Base-by-base conservation (phyloP, 1,140 invertebrate genomes). In the Temnothorax nylanderi region DNA sequence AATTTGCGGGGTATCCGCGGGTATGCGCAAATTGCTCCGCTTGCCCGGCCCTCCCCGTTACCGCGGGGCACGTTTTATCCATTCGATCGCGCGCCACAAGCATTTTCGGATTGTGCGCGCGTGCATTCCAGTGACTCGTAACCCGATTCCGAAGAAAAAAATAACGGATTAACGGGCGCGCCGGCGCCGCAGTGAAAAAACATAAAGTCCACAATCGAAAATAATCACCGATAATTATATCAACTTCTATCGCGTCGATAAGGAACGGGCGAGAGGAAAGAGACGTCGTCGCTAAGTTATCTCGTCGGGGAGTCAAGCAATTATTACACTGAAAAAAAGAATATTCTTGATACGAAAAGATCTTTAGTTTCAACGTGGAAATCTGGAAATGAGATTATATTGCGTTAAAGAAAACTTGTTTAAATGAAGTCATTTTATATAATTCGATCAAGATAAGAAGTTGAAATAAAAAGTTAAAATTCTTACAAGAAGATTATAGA, bases 31-130 rank as follows among this genome's bases (percentile, higher is more conserved):
- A 84, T 84, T 75, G 41, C 32, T 26, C 11, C 44, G 26, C 32
- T 58, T 10, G 49, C n/a, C 32, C 34, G 6, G 21, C 32, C 44
- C 10, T 16, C 34, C 32, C 21, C 21, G 80, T 82, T 44, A 58
- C 78, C 34, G 26, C 54, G 67, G 54, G 37, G 41, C 80, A 74
- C 32, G 32, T 74, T 81, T 75, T 84, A 75, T 84, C 80, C 51
- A 21, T 7, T 3, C 69, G 80, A 75, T 84, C 54, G 80, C 21
- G 34, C 77, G 34, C 77, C 47, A 26, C 77, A n/a, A 74, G 47
- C 67, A 60, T 82, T 72, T 58, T 47, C 49, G 67, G 7, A 58
- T 58, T 16, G 37, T 34, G 21, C 5, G 37, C 13, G 32, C 7
- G 44, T 34, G 26, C 26, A 26, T 84, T 49, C 51, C 21, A 75